These are phyloP conservation scores for Nasonovia ribisnigri DNA, from an alignment of 2,888 invertebrate species.

Conservation along the genomic window DNA sequence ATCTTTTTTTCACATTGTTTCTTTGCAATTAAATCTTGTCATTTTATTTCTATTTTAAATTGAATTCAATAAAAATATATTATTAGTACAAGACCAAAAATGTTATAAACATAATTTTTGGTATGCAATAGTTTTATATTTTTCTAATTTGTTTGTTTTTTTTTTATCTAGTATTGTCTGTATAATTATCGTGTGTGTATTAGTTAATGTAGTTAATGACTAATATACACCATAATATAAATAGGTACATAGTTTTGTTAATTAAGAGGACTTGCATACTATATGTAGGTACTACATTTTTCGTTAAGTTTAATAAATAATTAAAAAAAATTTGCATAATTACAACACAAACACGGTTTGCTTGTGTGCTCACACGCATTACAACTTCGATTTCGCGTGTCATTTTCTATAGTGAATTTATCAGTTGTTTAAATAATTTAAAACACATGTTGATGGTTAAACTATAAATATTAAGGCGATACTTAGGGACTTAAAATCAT, in stretches of 20 bases:
- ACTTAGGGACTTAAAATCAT: background rate
- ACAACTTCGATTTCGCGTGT: background rate
- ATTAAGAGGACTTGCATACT: background rate
- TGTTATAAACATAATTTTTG: background rate
- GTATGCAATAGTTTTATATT: background rate
- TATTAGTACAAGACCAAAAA: background rate
- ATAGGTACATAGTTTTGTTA: background rate
- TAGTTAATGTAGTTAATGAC: background rate
- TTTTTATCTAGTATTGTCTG: background rate
- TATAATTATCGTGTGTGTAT: background rate
- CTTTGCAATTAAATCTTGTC: background rate
- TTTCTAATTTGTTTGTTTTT: background rate
- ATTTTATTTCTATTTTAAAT: background rate
- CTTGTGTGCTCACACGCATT: background rate
- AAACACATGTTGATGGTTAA: background rate
- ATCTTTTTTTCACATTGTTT: slow-evolving; percentile 9
- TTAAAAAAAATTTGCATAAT: background rate
- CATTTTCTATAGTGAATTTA: background rate
- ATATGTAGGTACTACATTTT: background rate
- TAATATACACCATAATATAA: background rate
- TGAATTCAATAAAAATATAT: background rate
- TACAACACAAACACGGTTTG: background rate
- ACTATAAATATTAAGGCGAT: background rate
- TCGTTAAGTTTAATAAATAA: background rate
- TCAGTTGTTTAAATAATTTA: background rate